Conservation (phyloP, 2,113 vertebrate genomes). For the Cygnus atratus region DNA sequence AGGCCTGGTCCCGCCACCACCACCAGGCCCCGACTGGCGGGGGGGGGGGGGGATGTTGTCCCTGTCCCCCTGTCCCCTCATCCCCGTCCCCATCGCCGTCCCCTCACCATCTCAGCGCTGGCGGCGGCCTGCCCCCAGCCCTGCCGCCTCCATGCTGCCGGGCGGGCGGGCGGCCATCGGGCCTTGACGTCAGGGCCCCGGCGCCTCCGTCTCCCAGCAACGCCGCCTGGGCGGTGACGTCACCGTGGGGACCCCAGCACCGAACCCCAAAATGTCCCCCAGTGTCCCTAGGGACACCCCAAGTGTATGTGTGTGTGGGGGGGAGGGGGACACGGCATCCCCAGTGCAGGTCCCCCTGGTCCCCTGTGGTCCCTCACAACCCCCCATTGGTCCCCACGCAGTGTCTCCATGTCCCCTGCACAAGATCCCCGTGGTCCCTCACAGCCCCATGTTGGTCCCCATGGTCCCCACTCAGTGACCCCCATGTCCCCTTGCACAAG, state of each 20-base stretch:
- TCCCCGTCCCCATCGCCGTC: neutral
- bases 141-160: constrained; percentile 78
- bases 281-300: fast-evolving
- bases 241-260: neutral
- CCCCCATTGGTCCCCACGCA: neutral
- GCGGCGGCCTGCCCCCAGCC: constrained; percentile 71
- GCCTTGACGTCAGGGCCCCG: constrained; percentile 53
- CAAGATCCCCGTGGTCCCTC: neutral
- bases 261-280: neutral
- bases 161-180: constrained; percentile 62
- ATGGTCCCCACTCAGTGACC: too few species aligned
- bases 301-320: too few species aligned
- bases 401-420: too few species aligned
- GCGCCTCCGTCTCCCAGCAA: constrained; percentile 54
- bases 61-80: neutral
- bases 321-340: neutral
- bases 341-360: neutral
- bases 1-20: neutral
- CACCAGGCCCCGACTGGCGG: neutral
- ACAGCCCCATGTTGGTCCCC: too few species aligned
- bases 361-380: too few species aligned
- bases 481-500: neutral
- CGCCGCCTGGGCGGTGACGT: constrained; percentile 29
- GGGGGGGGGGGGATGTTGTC: too few species aligned
- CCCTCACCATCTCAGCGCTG: constrained; percentile 90